Evolutionary conservation across 2,888 invertebrate species (phyloP), one percentile per base, ranked within the genome.

Genomic region (Melipona beecheii): DNA sequence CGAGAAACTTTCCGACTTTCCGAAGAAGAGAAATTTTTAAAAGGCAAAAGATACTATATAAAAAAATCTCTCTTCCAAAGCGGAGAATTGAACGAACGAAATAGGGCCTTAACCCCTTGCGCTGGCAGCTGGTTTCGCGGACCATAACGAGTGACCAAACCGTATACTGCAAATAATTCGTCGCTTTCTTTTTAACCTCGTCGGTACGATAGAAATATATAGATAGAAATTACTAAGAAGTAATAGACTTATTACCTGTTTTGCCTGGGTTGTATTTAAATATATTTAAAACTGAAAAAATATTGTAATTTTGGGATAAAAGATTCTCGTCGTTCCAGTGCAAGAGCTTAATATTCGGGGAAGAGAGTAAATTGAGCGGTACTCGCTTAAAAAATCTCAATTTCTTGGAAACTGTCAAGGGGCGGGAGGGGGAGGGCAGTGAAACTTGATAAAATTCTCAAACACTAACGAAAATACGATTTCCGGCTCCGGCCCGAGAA

Each of bases 371-470:
- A 76, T 79, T 79, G 69, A 24, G 49, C 31, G 31, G 60, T 27
- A 69, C 19, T 27, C 62, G 66, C 27, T 68, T 68, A 43, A 68
- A 68, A 64, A 76, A 79, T 69, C 68, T 77, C 64, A 70, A 56
- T 70, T 76, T 68, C 64, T 69, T 21, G 15, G 43, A 11, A 64
- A 49, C 69, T 64, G 77, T 56, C 9, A 68, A 9, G 31, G 0
- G 31, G 27, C 1, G 36, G 36, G 36, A 36, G 9, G 9, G 36
- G 9, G 0, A 9, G 36, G 36, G 9, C 36, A 9, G 9, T 36
- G 69, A 36, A 79, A n/a, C 62, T 69, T 76, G 43, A 79, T 79
- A 79, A 79, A 79, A 79, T 76, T 76, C 75, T 79, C 77, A 79
- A 68, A 75, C 56, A 70, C 54, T 62, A 19, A 64, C 54, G 68